These are phyloP conservation scores for Pedicia rivosa DNA, from an alignment of 2,888 invertebrate genomes.

Conservation along the genomic window DNA sequence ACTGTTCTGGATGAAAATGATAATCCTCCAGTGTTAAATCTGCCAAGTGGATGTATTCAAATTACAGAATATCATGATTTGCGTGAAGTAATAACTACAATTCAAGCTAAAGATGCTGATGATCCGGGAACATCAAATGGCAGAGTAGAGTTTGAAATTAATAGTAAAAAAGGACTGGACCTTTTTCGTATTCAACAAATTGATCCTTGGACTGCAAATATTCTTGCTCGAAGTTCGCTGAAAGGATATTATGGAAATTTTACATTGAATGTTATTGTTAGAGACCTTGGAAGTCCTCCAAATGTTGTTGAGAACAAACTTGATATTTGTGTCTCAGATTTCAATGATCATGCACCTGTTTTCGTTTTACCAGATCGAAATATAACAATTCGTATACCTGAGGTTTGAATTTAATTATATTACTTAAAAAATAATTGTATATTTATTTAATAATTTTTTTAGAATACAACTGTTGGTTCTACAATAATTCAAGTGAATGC, in stretches of 20 bases:
- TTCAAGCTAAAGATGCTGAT: slow-evolving; percentile 71
- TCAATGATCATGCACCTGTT: slow-evolving; percentile 75
- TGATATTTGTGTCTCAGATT: slow-evolving; percentile 70
- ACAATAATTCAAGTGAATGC: slow-evolving; percentile 67
- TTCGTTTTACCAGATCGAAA: slow-evolving; percentile 77
- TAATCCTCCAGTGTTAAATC: slow-evolving; percentile 55
- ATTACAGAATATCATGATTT: slow-evolving; percentile 79
- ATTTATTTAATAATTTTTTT: slow-evolving; percentile 13
- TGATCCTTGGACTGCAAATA: slow-evolving; percentile 59
- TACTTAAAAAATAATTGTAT: slow-evolving; percentile 1
- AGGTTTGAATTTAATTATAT: slow-evolving; percentile 36
- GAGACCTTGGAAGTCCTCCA: slow-evolving; percentile 61
- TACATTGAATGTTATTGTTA: slow-evolving; percentile 54
- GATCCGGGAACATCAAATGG: slow-evolving; percentile 69
- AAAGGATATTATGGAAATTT: slow-evolving; percentile 79
- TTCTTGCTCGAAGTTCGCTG: slow-evolving; percentile 53
- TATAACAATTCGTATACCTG: slow-evolving; percentile 71
- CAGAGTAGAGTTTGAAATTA: slow-evolving; percentile 50
- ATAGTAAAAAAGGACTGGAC: slow-evolving; percentile 54
- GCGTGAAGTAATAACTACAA: slow-evolving; percentile 56
- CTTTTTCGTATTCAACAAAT: slow-evolving; percentile 55
- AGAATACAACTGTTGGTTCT: slow-evolving; percentile 78
- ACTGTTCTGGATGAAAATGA: slow-evolving; percentile 75
- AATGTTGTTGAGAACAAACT: slow-evolving; percentile 48
- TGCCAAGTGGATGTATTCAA: slow-evolving; percentile 54